phyloP scores from a whole-genome alignment of 2,797 vertebrate species.

The Leuciscus waleckii region DNA sequence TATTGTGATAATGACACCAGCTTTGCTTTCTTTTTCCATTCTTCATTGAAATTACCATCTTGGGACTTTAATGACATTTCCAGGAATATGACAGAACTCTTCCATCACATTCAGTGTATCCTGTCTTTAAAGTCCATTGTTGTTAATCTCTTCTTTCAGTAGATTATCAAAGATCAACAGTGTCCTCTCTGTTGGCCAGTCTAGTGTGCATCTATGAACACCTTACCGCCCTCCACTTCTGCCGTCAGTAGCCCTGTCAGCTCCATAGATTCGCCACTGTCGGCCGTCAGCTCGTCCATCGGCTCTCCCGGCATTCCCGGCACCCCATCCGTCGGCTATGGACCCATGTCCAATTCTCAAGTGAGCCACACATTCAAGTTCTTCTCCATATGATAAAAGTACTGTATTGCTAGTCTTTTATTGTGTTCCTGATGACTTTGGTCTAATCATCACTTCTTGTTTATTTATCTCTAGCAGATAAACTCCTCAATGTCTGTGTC shows the following conservation, averaged over 20 bases:
- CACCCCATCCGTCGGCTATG: constrained; percentile 85
- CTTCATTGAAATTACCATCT: constrained; percentile 1
- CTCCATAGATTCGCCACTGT: constrained; percentile 86
- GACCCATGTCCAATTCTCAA: constrained; percentile 89
- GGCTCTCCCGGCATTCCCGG: constrained; percentile 83
- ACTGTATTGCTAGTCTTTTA: neutral
- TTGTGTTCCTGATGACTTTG: constrained; percentile 4
- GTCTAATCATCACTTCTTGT: constrained; percentile 23
- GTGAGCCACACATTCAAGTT: constrained; percentile 67
- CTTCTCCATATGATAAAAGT: neutral
- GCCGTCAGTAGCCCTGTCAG: constrained; percentile 83
- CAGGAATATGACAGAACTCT: neutral
- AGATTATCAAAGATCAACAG: constrained; percentile 44
- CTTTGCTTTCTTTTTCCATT: constrained; percentile 11
- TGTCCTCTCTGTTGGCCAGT: constrained; percentile 45
- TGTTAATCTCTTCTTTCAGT: constrained; percentile 6
- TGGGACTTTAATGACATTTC: constrained; percentile 21
- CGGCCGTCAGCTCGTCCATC: constrained; percentile 88
- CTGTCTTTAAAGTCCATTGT: neutral
- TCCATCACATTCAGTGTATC: neutral
- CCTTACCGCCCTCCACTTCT: constrained; percentile 76
- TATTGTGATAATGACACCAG: neutral
- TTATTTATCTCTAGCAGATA: constrained; percentile 76
- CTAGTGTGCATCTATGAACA: constrained; percentile 65
- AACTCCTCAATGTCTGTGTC: constrained; percentile 86